Evolutionary conservation across 2,888 invertebrate genomes (phyloP).

Genomic region (Limenitis camilla): DNA sequence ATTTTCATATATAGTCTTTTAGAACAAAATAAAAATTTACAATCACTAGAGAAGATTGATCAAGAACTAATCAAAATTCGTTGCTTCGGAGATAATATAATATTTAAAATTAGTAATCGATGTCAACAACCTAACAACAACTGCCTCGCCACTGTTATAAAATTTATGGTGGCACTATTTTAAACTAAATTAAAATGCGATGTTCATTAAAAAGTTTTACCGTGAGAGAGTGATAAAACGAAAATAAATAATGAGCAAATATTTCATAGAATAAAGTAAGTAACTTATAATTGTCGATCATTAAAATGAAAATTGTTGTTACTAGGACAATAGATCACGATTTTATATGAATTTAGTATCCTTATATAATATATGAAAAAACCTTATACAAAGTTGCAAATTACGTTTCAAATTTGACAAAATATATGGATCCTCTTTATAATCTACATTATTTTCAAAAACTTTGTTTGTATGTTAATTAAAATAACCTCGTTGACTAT

Average conservation of each 20-base stretch:
- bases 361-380: too few species aligned
- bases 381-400: too few species aligned
- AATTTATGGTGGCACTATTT: slow-evolving; percentile 68
- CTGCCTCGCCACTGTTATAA: slow-evolving; percentile 47
- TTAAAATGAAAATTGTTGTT: background rate
- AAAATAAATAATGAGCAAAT: slow-evolving; percentile 9
- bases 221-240: slow-evolving; percentile 67
- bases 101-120: slow-evolving; percentile 14
- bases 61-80: slow-evolving; percentile 5
- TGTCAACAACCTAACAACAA: slow-evolving; percentile 21
- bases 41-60: slow-evolving; percentile 1
- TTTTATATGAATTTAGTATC: too few species aligned
- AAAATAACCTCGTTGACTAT: too few species aligned
- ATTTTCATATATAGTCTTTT: background rate
- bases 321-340: too few species aligned
- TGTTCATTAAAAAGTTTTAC: slow-evolving; percentile 55
- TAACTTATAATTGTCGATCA: background rate
- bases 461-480: too few species aligned
- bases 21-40: background rate
- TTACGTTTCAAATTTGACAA: too few species aligned
- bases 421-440: too few species aligned
- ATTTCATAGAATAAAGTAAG: background rate
- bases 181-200: slow-evolving; percentile 66
- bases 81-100: slow-evolving; percentile 13
- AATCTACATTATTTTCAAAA: too few species aligned